phyloP scores from a whole-genome alignment of 2,797 vertebrate genomes.

The Xenopus petersii region DNA sequence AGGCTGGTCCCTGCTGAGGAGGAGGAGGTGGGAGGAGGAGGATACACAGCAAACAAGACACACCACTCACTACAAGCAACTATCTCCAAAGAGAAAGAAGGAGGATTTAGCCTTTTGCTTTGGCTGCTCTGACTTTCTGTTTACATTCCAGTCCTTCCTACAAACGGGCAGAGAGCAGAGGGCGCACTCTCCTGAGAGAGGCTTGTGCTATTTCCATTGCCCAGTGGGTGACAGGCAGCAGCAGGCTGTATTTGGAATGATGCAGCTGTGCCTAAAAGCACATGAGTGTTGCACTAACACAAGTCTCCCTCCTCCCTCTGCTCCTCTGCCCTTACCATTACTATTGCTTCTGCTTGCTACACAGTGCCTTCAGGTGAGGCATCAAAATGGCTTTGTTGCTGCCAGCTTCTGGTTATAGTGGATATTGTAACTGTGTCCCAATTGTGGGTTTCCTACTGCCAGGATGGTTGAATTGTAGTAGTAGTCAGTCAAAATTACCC shows the following conservation, averaged over 20 bases:
- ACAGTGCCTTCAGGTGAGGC: conserved; percentile 28
- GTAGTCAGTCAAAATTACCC: no score
- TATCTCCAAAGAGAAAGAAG: conserved; percentile 2
- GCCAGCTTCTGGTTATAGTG: conserved; percentile 5
- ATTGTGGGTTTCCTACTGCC: no score
- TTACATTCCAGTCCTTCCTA: conserved; percentile 1
- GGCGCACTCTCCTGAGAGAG: background rate
- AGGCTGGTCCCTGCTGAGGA: conserved; percentile 25
- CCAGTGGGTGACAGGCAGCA: conserved; percentile 9
- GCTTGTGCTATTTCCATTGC: conserved; percentile 12
- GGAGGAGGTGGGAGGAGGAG: conserved; percentile 22
- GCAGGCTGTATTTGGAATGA: background rate
- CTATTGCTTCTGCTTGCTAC: background rate
- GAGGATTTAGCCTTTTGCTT: conserved; percentile 46
- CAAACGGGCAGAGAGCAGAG: background rate
- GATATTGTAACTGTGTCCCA: background rate
- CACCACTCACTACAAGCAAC: conserved; percentile 13
- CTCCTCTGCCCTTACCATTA: background rate
- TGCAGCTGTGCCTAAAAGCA: conserved; percentile 18
- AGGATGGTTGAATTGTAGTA: no score
- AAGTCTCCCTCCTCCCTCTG: conserved; percentile 11
- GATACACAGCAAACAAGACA: conserved; percentile 21
- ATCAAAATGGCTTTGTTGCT: background rate
- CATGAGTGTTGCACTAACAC: background rate
- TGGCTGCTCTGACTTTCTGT: conserved; percentile 46